Conservation (phyloP, 2,888 invertebrate species). For the Charanyca ferruginea region DNA sequence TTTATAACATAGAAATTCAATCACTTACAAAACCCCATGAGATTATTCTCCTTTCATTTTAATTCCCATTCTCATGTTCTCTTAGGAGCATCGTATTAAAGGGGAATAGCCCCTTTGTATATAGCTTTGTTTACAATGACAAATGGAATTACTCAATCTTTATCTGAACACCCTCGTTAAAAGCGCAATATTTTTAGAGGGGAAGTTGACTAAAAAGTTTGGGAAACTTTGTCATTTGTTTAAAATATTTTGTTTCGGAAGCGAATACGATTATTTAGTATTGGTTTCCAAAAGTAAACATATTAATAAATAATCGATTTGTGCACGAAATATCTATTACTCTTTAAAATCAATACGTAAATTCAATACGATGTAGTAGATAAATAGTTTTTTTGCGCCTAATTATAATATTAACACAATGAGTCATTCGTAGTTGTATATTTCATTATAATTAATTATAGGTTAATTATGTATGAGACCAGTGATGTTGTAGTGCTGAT, state of each 20-base stretch:
- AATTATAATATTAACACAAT: constrained; percentile 27
- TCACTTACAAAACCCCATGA: constrained; percentile 29
- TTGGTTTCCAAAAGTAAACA: not conserved
- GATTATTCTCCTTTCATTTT: constrained; percentile 33
- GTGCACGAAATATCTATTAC: not conserved
- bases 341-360: not conserved
- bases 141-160: constrained; percentile 58
- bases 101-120: constrained; percentile 26
- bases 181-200: constrained; percentile 25
- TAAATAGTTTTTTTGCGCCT: constrained; percentile 20
- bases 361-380: not conserved
- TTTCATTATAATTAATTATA: constrained; percentile 53
- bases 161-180: constrained; percentile 23
- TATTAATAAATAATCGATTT: too few relatives aligned
- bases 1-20: constrained; percentile 34
- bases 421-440: constrained; percentile 51
- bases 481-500: constrained; percentile 50
- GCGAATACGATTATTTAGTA: not conserved
- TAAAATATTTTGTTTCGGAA: constrained; percentile 12
- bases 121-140: constrained; percentile 54
- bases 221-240: constrained; percentile 26
- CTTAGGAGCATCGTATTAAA: constrained; percentile 35
- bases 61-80: constrained; percentile 42
- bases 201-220: constrained; percentile 15
- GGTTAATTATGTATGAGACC: constrained; percentile 59